phyloP scores from a whole-genome alignment of 2,113 vertebrate species.

The Scomber scombrus region DNA sequence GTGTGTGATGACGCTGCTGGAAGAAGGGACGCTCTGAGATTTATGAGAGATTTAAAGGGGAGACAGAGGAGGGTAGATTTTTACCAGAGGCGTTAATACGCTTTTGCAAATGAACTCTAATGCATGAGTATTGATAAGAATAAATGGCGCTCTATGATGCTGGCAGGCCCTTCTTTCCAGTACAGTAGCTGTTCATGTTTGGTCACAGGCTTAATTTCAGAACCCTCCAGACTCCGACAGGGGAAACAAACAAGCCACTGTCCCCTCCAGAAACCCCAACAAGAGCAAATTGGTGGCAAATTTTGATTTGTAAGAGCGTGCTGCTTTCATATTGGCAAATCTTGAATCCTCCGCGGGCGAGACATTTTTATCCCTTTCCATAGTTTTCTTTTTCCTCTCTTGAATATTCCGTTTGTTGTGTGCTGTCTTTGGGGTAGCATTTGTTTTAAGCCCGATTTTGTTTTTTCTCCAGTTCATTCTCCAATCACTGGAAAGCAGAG shows the following conservation, averaged over 20 bases:
- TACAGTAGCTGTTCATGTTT: slow-evolving; percentile 49
- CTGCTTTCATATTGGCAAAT: slow-evolving; percentile 68
- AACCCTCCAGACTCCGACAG: slow-evolving; percentile 44
- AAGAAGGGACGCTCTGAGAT: slow-evolving; percentile 54
- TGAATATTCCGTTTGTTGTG: slow-evolving; percentile 76
- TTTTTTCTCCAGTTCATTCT: slow-evolving; percentile 55
- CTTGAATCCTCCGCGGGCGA: slow-evolving; percentile 67
- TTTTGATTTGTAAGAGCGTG: slow-evolving; percentile 70
- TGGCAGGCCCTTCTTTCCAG: slow-evolving; percentile 14
- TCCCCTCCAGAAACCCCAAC: slow-evolving; percentile 65
- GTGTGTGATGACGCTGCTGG: slow-evolving; percentile 47
- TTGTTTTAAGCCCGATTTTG: slow-evolving; percentile 61
- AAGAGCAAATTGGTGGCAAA: slow-evolving; percentile 72
- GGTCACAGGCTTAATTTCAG: slow-evolving; percentile 68
- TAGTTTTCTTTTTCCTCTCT: slow-evolving; percentile 47
- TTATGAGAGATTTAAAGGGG: slow-evolving; percentile 69
- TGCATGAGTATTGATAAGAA: slow-evolving; percentile 66
- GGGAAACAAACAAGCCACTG: slow-evolving; percentile 59
- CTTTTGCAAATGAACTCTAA: slow-evolving; percentile 77
- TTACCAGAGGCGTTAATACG: slow-evolving; percentile 68
- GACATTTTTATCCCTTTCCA: slow-evolving; percentile 63
- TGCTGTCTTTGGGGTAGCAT: slow-evolving; percentile 59
- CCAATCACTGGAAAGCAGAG: slow-evolving; percentile 59
- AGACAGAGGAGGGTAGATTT: slow-evolving; percentile 31
- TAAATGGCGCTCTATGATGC: slow-evolving; percentile 42